These are phyloP conservation scores for Corella eumyota DNA, from an alignment of 23 tunicate species.

Conservation along the genomic window DNA sequence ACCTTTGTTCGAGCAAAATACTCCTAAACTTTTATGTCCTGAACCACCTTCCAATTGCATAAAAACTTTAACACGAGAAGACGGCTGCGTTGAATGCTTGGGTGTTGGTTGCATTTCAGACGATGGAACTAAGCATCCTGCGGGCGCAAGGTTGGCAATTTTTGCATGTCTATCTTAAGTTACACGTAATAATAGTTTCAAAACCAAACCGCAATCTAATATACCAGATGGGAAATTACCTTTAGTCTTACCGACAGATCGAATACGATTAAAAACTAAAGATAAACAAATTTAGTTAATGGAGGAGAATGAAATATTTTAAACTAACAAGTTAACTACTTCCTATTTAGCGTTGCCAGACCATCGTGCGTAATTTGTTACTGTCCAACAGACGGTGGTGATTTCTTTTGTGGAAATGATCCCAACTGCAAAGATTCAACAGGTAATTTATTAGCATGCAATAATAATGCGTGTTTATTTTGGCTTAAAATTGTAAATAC, in stretches of 20 bases:
- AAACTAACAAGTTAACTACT: not conserved
- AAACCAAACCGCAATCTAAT: too few species aligned
- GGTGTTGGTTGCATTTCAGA: slow-evolving; percentile 55
- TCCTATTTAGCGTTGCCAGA: slow-evolving; percentile 5
- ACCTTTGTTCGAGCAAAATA: not conserved
- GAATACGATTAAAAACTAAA: too few species aligned
- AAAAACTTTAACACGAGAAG: slow-evolving; percentile 36
- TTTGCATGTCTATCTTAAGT: not conserved
- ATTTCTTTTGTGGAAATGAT: slow-evolving; percentile 32
- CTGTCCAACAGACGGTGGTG: slow-evolving; percentile 73
- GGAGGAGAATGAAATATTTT: too few species aligned
- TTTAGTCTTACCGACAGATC: too few species aligned
- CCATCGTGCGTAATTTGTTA: slow-evolving; percentile 51
- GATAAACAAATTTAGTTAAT: too few species aligned
- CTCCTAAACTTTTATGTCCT: slow-evolving; percentile 30
- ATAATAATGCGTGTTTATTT: too few species aligned
- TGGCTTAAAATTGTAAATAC: too few species aligned
- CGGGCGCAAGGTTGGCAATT: slow-evolving; percentile 44
- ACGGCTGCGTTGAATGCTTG: slow-evolving; percentile 69
- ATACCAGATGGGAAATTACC: too few species aligned
- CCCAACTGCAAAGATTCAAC: slow-evolving; percentile 26
- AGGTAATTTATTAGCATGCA: not conserved
- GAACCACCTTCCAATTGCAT: slow-evolving; percentile 43
- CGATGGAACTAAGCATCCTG: slow-evolving; percentile 29
- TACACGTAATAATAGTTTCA: too few species aligned